phyloP scores from a whole-genome alignment of 2,888 invertebrate species.

The Limnephilus auricula region DNA sequence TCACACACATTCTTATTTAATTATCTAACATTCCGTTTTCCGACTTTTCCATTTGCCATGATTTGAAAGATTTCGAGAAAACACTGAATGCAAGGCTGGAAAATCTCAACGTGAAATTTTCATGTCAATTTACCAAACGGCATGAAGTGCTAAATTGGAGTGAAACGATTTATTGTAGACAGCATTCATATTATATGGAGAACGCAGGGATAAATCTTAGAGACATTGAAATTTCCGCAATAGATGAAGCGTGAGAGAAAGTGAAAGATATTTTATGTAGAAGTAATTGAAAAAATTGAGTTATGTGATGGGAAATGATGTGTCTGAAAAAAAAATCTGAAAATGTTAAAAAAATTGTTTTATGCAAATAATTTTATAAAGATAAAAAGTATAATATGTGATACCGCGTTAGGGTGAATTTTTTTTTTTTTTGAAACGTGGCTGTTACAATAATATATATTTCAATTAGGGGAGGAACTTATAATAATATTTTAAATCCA shows the following conservation, averaged over 20 bases:
- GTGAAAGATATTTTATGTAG: neutral
- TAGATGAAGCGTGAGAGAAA: neutral
- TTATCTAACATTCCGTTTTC: neutral
- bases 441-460: too few species aligned
- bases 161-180: conserved; percentile 2
- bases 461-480: too few species aligned
- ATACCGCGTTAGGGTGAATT: too few species aligned
- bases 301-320: neutral
- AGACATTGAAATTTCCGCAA: neutral
- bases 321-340: neutral
- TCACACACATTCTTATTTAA: neutral
- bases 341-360: too few species aligned
- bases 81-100: neutral
- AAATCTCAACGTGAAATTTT: conserved; percentile 3
- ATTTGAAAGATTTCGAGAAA: conserved; percentile 13
- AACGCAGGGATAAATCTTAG: neutral
- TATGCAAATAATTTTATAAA: too few species aligned
- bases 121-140: conserved; percentile 27
- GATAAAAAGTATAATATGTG: too few species aligned
- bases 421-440: too few species aligned
- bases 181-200: conserved; percentile 1
- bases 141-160: conserved; percentile 20
- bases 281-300: neutral
- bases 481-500: too few species aligned
- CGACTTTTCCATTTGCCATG: conserved; percentile 6